Conservation (phyloP, 2,888 invertebrate species). For the Diarsia rubi region DNA sequence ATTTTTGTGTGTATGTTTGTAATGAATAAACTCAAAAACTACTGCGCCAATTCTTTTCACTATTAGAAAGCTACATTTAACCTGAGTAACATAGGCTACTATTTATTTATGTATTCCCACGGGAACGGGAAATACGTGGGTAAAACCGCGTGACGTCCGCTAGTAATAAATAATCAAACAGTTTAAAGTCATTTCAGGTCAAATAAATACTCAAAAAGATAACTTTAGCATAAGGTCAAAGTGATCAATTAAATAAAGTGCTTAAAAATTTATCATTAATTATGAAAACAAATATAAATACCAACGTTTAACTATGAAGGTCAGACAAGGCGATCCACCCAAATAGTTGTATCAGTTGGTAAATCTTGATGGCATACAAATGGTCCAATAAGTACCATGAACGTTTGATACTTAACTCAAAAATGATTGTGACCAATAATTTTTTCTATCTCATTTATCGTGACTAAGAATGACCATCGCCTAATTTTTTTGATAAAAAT, state of each 20-base stretch:
- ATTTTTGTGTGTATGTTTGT: no score
- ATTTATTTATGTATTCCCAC: no score
- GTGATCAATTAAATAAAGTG: neutral
- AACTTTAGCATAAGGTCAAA: neutral
- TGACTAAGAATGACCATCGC: constrained; percentile 22
- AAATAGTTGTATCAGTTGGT: constrained; percentile 19
- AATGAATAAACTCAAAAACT: no score
- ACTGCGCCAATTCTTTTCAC: no score
- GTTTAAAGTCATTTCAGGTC: neutral
- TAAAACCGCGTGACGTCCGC: no score
- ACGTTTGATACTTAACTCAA: constrained; percentile 30
- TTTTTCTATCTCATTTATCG: constrained; percentile 28
- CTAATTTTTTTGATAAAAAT: constrained; percentile 17
- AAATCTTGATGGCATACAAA: constrained; percentile 27
- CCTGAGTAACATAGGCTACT: no score
- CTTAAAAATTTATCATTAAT: no score
- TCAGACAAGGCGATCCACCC: constrained; percentile 25
- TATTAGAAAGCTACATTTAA: no score
- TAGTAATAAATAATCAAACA: neutral
- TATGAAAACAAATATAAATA: no score
- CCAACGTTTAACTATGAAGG: constrained; percentile 9
- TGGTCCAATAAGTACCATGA: constrained; percentile 19
- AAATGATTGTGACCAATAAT: constrained; percentile 36
- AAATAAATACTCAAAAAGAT: neutral
- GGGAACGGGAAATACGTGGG: no score